Base-by-base conservation (phyloP, 2,888 invertebrate genomes). In the Trissolcus japonicus region DNA sequence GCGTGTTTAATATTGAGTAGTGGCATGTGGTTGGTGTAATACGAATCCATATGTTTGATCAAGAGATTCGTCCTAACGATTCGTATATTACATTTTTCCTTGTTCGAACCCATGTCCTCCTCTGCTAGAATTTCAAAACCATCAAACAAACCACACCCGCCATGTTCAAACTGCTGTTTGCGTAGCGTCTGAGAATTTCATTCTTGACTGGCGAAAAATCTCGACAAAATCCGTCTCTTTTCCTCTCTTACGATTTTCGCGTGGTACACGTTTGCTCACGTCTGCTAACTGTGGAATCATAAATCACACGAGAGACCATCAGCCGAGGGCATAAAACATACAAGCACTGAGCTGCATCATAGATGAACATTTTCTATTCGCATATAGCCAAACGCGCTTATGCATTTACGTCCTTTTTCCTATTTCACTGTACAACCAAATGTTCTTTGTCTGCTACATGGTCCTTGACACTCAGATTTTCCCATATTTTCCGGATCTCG, bases 281-380 rank as follows among this genome's bases (percentile, higher is more conserved):
- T 62, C 69, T 66, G 57, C 62, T 62, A 73, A 76, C 66, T 68
- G 68, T 41, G 17, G 68, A 53, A 59, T 71, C 77, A 80, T 83
- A 83, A 83, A 82, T 83, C 82, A 82, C 74, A 62, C 62, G 65
- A 41, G 62, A 68, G 71, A 68, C 76, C 76, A 78, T 66, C 59
- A 62, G 66, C 65, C 66, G 29, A 59, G 76, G 72, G 77, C 80
- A 80, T 78, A 82, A 80, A 82, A 82, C 80, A 82, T 80, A 81
- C 71, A 80, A 66, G 71, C 78, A 77, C 74, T 67, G 80, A 71
- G 78, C 76, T 75, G 67, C 78, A 67, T 62, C 81, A 61, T 80
- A 11, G 6, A 79, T 48, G 66, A 76, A 53, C 76, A 82, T 82
- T 80, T 82, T 79, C 78, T 80, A 79, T 80, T 79, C 65, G 59